Base-by-base conservation (phyloP, 2,888 invertebrate genomes). In the Acanthacorydalis orientalis region DNA sequence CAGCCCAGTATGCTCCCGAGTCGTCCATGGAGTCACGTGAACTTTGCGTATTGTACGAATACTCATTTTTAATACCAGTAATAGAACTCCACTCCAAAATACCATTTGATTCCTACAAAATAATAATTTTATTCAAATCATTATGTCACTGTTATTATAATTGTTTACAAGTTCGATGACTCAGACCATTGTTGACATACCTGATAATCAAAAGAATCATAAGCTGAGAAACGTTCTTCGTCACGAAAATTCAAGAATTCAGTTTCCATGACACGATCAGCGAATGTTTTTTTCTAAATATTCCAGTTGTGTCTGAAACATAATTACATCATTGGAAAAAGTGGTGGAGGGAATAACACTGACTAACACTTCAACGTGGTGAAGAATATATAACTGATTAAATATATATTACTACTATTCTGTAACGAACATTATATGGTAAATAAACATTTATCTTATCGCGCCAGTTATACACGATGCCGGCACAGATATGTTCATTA, bases 191-290 rank as follows among this genome's bases (percentile, higher is more conserved):
- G 42, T 23, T 11, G n/a, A 44, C 44, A 33, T 35, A 44, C 44
- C 44, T 35, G 15, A 11, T 35, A 44, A 35, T 44, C 34, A 9
- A 35, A 16, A 23, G 23, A 43, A 31, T 43, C 43, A 31, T 39
- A 39, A 34, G 56, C 56, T 45, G 66, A 60, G 59, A 71, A 72
- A 52, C 68, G 67, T 60, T 70, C 68, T 57, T 64, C 70, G 60
- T 69, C 68, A 51, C 67, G 64, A 54, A 68, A 68, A 59, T 66
- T 67, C 51, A 68, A 57, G 55, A 67, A 67, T 55, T 67, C 68
- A 51, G 70, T 63, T 62, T 72, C 71, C 71, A 73, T 72, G 57
- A 54, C 57, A 23, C 23, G 23, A 23, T 23, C 23, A 23, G 23
- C 23, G 23, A 23, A 23, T 23, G 23, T 23, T 23, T 23, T 23